Evolutionary conservation across 2,113 vertebrate species (phyloP).

Genomic region (Cavia porcellus): DNA sequence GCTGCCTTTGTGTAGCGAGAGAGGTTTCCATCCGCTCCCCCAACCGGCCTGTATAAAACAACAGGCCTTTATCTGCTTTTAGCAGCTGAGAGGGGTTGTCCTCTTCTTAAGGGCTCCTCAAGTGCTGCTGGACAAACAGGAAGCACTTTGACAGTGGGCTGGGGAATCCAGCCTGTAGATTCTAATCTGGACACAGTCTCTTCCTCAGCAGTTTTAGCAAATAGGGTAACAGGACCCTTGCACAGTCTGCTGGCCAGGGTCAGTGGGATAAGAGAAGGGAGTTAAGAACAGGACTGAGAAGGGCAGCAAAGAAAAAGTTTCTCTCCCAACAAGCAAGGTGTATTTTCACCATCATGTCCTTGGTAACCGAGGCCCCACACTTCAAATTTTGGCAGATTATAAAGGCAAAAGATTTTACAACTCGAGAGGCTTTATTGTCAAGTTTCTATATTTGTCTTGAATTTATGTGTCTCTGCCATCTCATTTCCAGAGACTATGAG

Average conservation of each 20-base stretch:
- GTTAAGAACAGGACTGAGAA: neutral
- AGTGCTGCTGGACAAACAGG: neutral
- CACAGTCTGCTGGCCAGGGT: neutral
- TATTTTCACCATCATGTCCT: neutral
- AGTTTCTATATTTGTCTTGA: constrained; percentile 74
- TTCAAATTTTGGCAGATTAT: constrained; percentile 58
- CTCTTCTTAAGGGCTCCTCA: neutral
- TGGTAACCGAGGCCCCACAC: neutral
- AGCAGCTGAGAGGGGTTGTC: neutral
- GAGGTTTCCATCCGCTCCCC: constrained; percentile 67
- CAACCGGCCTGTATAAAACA: constrained; percentile 68
- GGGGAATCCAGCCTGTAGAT: neutral
- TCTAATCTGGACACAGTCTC: constrained; percentile 9
- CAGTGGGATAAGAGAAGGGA: neutral
- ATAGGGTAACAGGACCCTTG: neutral
- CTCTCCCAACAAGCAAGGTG: neutral
- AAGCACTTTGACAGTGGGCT: neutral
- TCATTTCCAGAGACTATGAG: constrained; percentile 51
- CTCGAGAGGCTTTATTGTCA: constrained; percentile 63
- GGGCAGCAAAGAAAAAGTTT: neutral
- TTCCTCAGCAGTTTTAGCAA: neutral
- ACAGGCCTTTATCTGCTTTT: constrained; percentile 75
- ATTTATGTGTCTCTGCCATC: constrained; percentile 47
- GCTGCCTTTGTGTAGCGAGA: constrained; percentile 81
- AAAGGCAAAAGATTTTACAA: constrained; percentile 45